Conservation (phyloP, 2,113 vertebrate species). For the Pogonocichla stellata region DNA sequence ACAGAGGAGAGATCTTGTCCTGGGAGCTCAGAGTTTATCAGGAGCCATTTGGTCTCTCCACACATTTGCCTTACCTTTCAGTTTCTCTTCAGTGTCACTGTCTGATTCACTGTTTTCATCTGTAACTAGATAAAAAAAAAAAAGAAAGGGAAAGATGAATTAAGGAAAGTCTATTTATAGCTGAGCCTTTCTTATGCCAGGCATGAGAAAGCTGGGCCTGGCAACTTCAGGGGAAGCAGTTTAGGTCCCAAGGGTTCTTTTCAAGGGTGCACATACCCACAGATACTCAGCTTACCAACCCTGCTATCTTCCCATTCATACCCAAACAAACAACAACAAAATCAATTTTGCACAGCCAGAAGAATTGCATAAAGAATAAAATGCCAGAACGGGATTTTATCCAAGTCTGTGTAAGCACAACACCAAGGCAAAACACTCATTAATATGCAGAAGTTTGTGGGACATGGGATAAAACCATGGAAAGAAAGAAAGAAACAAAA, state of each 20-base stretch:
- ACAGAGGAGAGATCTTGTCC: neutral
- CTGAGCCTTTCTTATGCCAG: neutral
- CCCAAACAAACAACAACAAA: neutral
- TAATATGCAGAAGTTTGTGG: neutral
- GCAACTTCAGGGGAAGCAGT: neutral
- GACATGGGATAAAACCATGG: neutral
- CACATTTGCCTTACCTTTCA: conserved; percentile 82
- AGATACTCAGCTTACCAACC: neutral
- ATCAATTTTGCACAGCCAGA: neutral
- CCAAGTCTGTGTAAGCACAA: neutral
- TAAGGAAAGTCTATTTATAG: neutral
- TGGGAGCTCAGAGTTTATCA: neutral
- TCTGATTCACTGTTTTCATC: conserved; percentile 98
- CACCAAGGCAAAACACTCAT: neutral
- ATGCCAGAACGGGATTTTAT: neutral
- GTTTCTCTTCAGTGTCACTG: conserved; percentile 94
- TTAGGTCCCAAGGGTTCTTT: neutral
- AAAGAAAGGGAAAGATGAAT: neutral
- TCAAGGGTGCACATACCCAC: neutral
- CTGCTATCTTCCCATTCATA: neutral
- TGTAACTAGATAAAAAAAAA: conserved; percentile 74
- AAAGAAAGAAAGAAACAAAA: neutral
- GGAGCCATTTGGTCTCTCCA: neutral
- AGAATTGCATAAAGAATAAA: neutral
- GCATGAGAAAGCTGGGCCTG: neutral